phyloP scores from a whole-genome alignment of 2,888 invertebrate species.

The Thelaira solivaga region DNA sequence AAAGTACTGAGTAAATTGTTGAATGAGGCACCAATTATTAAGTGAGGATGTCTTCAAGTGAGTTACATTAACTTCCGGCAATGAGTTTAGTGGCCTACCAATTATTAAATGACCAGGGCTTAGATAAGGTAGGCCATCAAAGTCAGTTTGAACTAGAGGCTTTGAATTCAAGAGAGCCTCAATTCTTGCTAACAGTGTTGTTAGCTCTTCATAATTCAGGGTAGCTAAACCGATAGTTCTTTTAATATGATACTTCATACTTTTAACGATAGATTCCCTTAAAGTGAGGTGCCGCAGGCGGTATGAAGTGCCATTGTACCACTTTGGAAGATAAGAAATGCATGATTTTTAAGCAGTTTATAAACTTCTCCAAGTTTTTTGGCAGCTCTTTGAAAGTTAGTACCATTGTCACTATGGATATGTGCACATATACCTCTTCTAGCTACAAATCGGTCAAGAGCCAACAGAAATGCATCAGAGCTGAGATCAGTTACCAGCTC shows the following conservation, averaged over 20 bases:
- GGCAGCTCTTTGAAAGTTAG: neutral
- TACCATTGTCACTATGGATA: conserved; percentile 25
- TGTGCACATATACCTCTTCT: conserved; percentile 22
- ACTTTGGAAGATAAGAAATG: conserved; percentile 23
- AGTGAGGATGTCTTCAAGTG: too few species aligned
- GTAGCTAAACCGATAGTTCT: conserved; percentile 22
- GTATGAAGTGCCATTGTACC: conserved; percentile 31
- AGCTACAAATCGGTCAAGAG: conserved; percentile 48
- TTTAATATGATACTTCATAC: conserved; percentile 1
- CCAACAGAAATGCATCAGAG: conserved; percentile 37
- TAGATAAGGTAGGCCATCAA: conserved; percentile 33
- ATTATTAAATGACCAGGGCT: too few species aligned
- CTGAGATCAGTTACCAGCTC: conserved; percentile 45
- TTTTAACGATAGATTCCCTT: conserved; percentile 15
- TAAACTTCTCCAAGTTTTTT: neutral
- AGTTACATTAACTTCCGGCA: too few species aligned
- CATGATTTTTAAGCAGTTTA: conserved; percentile 8
- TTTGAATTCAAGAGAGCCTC: conserved; percentile 35
- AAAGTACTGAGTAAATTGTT: conserved; percentile 9
- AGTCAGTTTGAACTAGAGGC: conserved; percentile 25
- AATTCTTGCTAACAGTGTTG: conserved; percentile 22
- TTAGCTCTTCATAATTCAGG: conserved; percentile 21
- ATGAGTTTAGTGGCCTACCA: too few species aligned
- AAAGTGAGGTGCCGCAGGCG: conserved; percentile 25
- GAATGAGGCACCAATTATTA: conserved; percentile 20